phyloP scores from a whole-genome alignment of 2,888 invertebrate genomes.

The Lissonota sp. region DNA sequence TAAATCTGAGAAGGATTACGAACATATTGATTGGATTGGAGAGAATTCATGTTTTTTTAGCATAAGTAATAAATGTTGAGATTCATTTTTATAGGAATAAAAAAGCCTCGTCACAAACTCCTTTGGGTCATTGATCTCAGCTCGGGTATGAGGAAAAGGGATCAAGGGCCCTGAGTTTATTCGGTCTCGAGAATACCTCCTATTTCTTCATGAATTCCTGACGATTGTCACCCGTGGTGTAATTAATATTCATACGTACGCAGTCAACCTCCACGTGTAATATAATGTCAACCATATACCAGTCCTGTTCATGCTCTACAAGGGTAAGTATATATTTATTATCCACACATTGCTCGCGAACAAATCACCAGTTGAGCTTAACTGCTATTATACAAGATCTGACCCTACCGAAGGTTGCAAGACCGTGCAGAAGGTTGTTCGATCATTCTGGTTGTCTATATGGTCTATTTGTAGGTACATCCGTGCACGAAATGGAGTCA shows the following conservation, averaged over 20 bases:
- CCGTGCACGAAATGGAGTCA: neutral
- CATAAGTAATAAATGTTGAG: neutral
- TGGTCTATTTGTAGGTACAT: neutral
- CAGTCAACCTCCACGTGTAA: conserved; percentile 12
- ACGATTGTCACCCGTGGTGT: conserved; percentile 81
- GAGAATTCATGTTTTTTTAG: too few species aligned
- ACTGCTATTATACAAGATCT: neutral
- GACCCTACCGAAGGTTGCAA: neutral
- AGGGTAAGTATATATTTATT: neutral
- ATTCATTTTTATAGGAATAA: neutral
- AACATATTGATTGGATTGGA: too few species aligned
- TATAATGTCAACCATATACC: conserved; percentile 22
- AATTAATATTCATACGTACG: conserved; percentile 83
- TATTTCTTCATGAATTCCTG: conserved; percentile 76
- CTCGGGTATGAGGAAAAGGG: conserved; percentile 60
- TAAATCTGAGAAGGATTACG: too few species aligned
- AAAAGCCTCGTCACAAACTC: too few species aligned
- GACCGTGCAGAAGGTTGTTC: neutral
- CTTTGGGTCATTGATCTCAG: conserved; percentile 8
- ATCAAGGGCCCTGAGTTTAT: conserved; percentile 73
- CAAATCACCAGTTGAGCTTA: neutral
- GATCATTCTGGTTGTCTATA: neutral
- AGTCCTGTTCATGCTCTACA: neutral
- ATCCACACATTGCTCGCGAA: neutral
- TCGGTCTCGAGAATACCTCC: conserved; percentile 75